phyloP scores from a whole-genome alignment of 2,113 vertebrate species.

The Tachysurus vachellii region DNA sequence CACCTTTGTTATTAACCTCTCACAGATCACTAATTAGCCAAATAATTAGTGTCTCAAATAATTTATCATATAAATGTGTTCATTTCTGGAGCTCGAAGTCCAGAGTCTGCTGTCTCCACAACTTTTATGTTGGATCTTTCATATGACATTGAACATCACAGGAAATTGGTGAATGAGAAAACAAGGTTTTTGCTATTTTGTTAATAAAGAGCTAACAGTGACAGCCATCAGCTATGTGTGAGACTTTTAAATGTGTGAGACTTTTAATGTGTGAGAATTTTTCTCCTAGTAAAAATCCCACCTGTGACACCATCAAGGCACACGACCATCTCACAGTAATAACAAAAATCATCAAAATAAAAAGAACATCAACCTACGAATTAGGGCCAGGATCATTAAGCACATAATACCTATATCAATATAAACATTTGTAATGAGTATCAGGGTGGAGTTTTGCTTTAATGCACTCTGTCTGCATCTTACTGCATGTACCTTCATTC shows the following conservation, averaged over 20 bases:
- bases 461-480: neutral
- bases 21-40: neutral
- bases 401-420: neutral
- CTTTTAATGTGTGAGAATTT: neutral
- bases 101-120: neutral
- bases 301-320: neutral
- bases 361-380: neutral
- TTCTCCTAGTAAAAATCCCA: neutral
- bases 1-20: neutral
- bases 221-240: neutral
- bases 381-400: neutral
- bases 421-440: neutral
- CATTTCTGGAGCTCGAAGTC: neutral
- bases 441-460: neutral
- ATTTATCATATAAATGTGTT: neutral
- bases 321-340: neutral
- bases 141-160: neutral
- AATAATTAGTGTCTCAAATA: too few species aligned
- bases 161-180: neutral
- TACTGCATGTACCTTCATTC: neutral
- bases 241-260: neutral
- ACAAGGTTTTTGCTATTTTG: neutral
- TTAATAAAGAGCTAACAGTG: neutral
- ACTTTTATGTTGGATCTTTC: neutral
- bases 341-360: neutral